Percentiles rank a stretch among this genome's conserved stretches.
These are phyloP conservation scores for Liasis olivaceus DNA, from an alignment of 2,797 vertebrate species.

Conservation along the genomic window DNA sequence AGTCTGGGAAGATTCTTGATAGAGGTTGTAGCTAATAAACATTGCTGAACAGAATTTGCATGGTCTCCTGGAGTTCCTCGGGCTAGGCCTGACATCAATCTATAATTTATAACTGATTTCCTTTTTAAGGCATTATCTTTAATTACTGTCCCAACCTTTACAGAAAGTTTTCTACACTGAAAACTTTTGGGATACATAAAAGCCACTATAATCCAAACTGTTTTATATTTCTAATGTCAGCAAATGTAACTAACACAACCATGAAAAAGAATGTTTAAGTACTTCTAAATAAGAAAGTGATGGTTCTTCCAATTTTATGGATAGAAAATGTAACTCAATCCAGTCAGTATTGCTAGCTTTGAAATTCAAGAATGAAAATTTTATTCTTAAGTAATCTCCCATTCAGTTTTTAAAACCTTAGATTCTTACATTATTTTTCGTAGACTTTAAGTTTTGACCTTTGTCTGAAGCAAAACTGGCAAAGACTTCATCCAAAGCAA, in stretches of 20 bases:
- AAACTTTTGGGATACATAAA: slow-evolving; percentile 16
- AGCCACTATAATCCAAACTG: slow-evolving; percentile 3
- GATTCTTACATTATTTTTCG: background rate
- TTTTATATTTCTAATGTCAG: slow-evolving; percentile 3
- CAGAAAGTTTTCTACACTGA: slow-evolving; percentile 16
- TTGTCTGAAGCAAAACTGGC: background rate
- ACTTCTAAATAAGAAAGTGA: slow-evolving; percentile 15
- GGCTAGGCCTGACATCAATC: too few relatives aligned
- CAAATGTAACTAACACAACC: background rate
- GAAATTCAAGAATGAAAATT: slow-evolving; percentile 27
- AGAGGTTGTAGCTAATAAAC: too few relatives aligned
- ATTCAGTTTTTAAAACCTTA: slow-evolving; percentile 21
- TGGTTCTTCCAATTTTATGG: slow-evolving; percentile 12
- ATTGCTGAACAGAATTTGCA: too few relatives aligned
- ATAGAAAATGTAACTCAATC: background rate
- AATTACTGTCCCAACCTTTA: slow-evolving; percentile 20
- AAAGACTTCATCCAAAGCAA: slow-evolving; percentile 32
- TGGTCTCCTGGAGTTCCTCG: too few relatives aligned
- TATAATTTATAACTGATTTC: background rate
- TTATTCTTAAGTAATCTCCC: slow-evolving; percentile 24
- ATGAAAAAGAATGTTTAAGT: slow-evolving; percentile 25
- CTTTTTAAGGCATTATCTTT: background rate
- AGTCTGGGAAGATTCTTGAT: too few relatives aligned
- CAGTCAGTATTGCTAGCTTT: slow-evolving; percentile 5
- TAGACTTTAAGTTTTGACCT: slow-evolving; percentile 18